Percentiles rank a stretch among this genome's conserved stretches.
phyloP scores from a whole-genome alignment of 2,888 invertebrate species.

The Drosophila koepferae region DNA sequence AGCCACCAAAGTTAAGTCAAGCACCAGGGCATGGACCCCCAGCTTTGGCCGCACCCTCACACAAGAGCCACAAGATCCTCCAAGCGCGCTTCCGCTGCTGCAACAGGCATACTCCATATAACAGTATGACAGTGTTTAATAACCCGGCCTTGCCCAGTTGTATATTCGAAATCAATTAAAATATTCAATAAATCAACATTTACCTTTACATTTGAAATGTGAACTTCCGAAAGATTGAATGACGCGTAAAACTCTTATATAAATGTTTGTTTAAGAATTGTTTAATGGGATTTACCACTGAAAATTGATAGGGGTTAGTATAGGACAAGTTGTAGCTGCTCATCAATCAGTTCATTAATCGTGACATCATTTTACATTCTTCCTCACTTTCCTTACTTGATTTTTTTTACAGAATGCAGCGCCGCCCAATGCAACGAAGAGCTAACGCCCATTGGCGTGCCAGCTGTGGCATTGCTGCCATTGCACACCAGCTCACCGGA shows the following conservation, averaged over 20 bases:
- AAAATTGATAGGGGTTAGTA: neutral
- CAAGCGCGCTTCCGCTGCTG: constrained; percentile 73
- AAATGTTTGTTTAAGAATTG: neutral
- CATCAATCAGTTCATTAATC: neutral
- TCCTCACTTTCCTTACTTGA: neutral
- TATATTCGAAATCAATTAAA: neutral
- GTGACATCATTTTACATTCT: neutral
- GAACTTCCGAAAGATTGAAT: neutral
- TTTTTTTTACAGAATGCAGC: constrained; percentile 78
- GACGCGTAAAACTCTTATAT: neutral
- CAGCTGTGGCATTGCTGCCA: constrained; percentile 85
- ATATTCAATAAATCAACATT: neutral
- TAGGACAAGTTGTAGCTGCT: neutral
- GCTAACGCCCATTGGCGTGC: constrained; percentile 81
- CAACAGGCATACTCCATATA: constrained; percentile 25
- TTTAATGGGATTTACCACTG: neutral
- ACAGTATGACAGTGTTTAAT: neutral
- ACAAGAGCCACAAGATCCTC: constrained; percentile 55
- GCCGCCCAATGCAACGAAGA: constrained; percentile 84
- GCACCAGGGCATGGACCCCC: constrained; percentile 1
- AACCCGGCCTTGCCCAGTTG: neutral
- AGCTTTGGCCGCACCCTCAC: constrained; percentile 3
- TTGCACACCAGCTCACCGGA: constrained; percentile 85
- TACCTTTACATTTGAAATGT: neutral
- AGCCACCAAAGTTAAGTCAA: constrained; percentile 14